A percentile compares a stretch with the other conserved stretches of the same genome.
Evolutionary conservation across 2,113 vertebrate genomes (phyloP).

Genomic region (Phodopus roborovskii): DNA sequence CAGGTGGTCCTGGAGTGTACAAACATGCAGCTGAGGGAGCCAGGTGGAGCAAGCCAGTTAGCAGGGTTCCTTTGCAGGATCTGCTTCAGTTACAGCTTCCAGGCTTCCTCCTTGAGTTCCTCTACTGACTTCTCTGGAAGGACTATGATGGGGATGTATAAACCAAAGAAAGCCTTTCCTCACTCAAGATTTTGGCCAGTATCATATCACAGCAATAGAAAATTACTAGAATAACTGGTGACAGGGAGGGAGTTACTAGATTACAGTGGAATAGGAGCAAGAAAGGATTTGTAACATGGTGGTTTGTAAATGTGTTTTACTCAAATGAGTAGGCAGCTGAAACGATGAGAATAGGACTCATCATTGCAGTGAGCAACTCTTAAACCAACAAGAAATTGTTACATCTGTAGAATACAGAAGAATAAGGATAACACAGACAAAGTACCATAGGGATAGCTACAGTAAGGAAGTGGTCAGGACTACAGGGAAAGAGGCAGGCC

Average conservation of each 20-base stretch:
- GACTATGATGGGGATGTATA: neutral
- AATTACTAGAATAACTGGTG: neutral
- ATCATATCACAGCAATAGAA: neutral
- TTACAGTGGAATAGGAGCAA: neutral
- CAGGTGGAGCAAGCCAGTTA: neutral
- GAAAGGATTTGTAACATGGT: neutral
- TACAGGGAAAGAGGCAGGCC: neutral
- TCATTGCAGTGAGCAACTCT: neutral
- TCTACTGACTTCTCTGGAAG: neutral
- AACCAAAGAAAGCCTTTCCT: neutral
- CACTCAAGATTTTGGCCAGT: neutral
- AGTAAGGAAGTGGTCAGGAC: neutral
- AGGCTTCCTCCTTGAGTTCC: neutral
- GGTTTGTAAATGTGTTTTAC: neutral
- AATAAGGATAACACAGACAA: neutral
- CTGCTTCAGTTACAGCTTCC: neutral
- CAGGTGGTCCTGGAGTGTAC: neutral
- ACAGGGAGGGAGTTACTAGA: neutral
- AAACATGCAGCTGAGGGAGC: neutral
- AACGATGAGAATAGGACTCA: neutral
- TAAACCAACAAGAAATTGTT: neutral
- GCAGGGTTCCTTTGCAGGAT: neutral
- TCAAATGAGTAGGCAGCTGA: neutral
- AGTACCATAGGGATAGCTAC: neutral
- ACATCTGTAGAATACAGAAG: neutral